Base-by-base conservation (phyloP, 2,113 vertebrate genomes). In the Callipepla californica region DNA sequence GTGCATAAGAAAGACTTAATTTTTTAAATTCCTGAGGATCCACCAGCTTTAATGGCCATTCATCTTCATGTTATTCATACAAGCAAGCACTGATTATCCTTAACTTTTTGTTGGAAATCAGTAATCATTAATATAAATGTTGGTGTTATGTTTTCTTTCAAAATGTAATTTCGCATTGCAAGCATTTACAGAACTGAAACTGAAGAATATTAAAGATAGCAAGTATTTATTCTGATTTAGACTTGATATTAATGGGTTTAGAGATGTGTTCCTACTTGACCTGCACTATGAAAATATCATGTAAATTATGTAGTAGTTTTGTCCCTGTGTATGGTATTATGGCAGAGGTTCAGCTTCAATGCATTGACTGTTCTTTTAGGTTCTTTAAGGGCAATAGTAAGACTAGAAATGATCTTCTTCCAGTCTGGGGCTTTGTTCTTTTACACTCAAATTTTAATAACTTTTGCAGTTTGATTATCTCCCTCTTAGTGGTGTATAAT, bases 381-480 rank as follows among this genome's bases (percentile, higher is more conserved):
- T 12, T 42, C 44, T 81, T 72, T 73, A 40, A 86, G n/a, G 6
- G 20, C 66, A 26, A 32, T 62, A 5, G 17, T 50, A 59, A 85
- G 36, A 55, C 51, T 84, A 42, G 47, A 40, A 76, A 72, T 76
- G 4, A 53, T 53, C 14, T 8, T 55, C 23, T 59, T 94, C 28
- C 83, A 51, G 12, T 87, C 80, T 32, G 38, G 7, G 2, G 1
- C 13, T 78, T 84, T 72, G 47, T 76, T 91, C 66, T 91, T 66
- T 65, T 61, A 21, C 77, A 42, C 53, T 87, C 79, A 66, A 48
- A 85, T 93, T 87, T 91, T 62, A 62, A 2, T 62, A 62, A 61
- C 36, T 82, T 92, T 87, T 92, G 26, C 84, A 74, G 40, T 80
- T 61, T 91, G 55, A 62, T 90, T 90, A 57, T 40, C 76, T 68